Conservation (phyloP, 2,888 invertebrate species). For the Lepidochrysops patricia region DNA sequence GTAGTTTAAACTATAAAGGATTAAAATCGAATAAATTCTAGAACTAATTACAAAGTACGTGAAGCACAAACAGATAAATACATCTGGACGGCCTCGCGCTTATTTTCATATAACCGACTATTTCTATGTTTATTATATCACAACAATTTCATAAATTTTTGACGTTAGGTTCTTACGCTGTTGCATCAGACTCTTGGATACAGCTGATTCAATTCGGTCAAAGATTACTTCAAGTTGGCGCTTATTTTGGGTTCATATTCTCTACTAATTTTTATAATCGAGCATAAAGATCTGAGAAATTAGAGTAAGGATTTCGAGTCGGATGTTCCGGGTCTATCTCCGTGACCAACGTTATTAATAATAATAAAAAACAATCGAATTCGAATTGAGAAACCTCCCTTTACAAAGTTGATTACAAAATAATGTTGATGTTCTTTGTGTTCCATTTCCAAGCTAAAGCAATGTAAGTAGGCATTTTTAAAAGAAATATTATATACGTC, state of each 20-base stretch:
- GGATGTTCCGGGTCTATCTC: no score
- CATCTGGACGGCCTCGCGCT: conserved; percentile 26
- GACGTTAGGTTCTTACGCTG: neutral
- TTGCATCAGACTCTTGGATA: neutral
- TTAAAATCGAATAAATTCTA: neutral
- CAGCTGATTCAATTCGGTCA: no score
- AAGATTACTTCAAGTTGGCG: no score
- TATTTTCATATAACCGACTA: conserved; percentile 24
- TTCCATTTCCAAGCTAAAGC: no score
- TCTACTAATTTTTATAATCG: no score
- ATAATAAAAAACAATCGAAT: no score
- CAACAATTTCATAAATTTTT: neutral
- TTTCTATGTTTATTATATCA: conserved; percentile 21
- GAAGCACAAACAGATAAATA: conserved; percentile 15
- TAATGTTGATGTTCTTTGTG: no score
- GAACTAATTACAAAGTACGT: conserved; percentile 17
- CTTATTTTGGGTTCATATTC: no score
- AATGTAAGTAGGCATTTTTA: neutral
- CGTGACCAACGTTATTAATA: no score
- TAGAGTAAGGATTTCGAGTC: no score
- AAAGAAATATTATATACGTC: neutral
- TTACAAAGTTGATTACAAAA: neutral
- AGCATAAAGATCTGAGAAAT: no score
- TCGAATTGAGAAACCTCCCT: no score
- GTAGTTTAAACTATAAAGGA: neutral